Evolutionary conservation across 2,888 invertebrate species (phyloP).

Genomic region (Tiliacea citrago): DNA sequence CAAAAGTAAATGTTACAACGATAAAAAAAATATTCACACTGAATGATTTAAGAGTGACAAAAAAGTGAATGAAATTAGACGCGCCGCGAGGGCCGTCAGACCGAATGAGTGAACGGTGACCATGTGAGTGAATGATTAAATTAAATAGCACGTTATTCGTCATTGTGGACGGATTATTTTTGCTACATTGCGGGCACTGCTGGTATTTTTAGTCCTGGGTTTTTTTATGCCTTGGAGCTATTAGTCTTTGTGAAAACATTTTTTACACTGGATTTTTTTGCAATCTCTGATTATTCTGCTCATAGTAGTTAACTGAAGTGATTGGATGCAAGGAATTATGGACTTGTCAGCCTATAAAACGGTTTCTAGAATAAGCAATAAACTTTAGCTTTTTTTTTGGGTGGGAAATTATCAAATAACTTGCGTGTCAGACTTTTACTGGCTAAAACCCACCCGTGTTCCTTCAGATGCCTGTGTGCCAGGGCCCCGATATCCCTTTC

Average conservation of each 20-base stretch:
- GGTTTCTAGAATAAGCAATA: not conserved
- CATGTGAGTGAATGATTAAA: constrained; percentile 66
- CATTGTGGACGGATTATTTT: constrained; percentile 45
- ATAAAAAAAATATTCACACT: constrained; percentile 35
- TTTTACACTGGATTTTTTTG: not conserved
- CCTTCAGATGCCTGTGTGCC: no score
- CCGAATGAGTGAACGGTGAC: constrained; percentile 58
- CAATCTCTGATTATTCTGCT: not conserved
- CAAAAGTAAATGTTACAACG: constrained; percentile 24
- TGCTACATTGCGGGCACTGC: constrained; percentile 25
- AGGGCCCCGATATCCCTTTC: no score
- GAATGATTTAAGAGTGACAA: constrained; percentile 52
- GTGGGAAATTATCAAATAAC: no score
- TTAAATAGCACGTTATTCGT: constrained; percentile 62
- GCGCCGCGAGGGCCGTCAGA: constrained; percentile 40
- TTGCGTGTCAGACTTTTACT: no score
- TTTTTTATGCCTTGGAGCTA: constrained; percentile 20
- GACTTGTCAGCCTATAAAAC: not conserved
- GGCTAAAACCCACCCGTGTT: no score
- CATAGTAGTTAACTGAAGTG: not conserved
- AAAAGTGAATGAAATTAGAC: constrained; percentile 59
- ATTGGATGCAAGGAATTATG: not conserved
- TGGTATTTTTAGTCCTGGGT: constrained; percentile 29
- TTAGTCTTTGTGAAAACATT: not conserved
- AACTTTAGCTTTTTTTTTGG: no score